These are phyloP conservation scores for Coleophora flavipennella DNA, from an alignment of 2,888 invertebrate species.

Conservation along the genomic window DNA sequence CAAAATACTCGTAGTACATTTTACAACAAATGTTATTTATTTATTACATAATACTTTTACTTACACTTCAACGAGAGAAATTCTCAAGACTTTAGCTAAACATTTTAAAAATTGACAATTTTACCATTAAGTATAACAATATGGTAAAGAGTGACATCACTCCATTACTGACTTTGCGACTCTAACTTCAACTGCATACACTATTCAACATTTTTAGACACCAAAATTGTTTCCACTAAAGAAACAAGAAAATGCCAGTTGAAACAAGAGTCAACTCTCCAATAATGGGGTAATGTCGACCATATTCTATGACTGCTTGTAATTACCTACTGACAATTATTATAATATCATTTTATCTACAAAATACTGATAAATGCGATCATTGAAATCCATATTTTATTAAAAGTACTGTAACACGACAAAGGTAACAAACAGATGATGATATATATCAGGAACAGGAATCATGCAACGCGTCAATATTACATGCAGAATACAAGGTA, in stretches of 20 bases:
- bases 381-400: slow-evolving; percentile 7
- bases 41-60: slow-evolving; percentile 39
- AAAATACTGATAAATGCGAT: slow-evolving; percentile 18
- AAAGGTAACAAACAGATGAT: slow-evolving; percentile 7
- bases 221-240: no score
- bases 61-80: slow-evolving; percentile 54
- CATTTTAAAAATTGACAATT: slow-evolving; percentile 67
- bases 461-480: slow-evolving; percentile 15
- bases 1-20: slow-evolving; percentile 63
- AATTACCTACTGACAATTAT: slow-evolving; percentile 18
- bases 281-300: no score
- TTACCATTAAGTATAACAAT: slow-evolving; percentile 34
- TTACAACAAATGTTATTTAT: slow-evolving; percentile 60
- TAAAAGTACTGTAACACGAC: background rate
- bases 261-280: no score
- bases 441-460: slow-evolving; percentile 7
- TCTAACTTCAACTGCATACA: no score
- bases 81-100: slow-evolving; percentile 53
- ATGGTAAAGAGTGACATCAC: no score
- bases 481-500: slow-evolving; percentile 5
- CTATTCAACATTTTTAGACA: no score
- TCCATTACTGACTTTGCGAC: no score
- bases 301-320: background rate
- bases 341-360: background rate
- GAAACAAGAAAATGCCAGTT: no score